Base-by-base conservation (phyloP, 2,888 invertebrate genomes). In the Sesia apiformis region DNA sequence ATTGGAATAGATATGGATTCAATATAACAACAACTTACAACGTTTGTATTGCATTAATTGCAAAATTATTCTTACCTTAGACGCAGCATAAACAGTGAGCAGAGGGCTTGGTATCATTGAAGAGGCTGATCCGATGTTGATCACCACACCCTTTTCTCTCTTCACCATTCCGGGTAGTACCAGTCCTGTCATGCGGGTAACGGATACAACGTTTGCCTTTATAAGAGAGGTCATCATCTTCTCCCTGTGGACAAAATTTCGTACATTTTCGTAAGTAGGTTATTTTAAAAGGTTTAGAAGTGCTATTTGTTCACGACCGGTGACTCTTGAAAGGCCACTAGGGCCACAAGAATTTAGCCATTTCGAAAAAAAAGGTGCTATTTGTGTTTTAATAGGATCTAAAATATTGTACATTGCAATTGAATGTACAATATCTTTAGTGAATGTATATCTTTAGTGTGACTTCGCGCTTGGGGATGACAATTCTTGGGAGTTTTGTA, bases 111-210 rank as follows among this genome's bases (percentile, higher is more conserved):
- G 96, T 58, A 95, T 93, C 4, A 92, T 88, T 0, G 94, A 95
- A 0, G 97, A 92, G 0, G 93, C 93, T 0, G 98, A 98, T 0
- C 97, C 94, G 23, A 99, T 84, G 80, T 98, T 99, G 61, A 99
- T 93, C 54, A 99, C 91, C 0, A 97, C 93, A 0, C 98, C 98
- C 62, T 93, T 93, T 51, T 91, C 91, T 51, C 96, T 90, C 61
- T 93, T 92, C 53, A 94, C 93, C 97, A 98, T 97, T 7, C 91
- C 92, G 0, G 98, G 97, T 75, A 99, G 81, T 0, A 97, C 92
- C 6, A 98, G 85, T 49, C 93, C 93, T 23, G 96, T 95, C 95
- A 98, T 96, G 55, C 94, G 92, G 0, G 95, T 94, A 41, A 94
- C 92, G 0, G 96, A 94, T 40, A 93, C 90, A 39, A 96, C 91